Evolutionary conservation across 35 echinoderm and acorn worm species (phyloP).

Genomic region (Strongylocentrotus purpuratus): DNA sequence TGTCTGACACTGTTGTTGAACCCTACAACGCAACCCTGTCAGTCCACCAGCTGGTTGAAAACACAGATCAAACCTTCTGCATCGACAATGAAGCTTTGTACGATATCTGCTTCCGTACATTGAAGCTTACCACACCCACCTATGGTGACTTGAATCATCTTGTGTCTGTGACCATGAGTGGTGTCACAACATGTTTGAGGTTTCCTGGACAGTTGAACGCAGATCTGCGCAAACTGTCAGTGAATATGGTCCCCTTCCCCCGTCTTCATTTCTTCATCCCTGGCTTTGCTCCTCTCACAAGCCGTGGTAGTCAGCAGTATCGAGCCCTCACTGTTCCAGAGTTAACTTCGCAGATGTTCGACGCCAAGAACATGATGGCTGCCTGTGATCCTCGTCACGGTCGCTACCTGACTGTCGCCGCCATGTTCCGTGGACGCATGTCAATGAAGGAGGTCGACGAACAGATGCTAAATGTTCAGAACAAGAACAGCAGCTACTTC

Average conservation of each 20-base stretch:
- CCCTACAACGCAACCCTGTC: background rate
- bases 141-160: conserved; percentile 19
- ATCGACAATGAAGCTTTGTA: conserved; percentile 28
- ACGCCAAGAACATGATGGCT: conserved; percentile 97
- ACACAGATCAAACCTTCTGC: background rate
- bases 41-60: background rate
- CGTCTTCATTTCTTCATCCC: conserved; percentile 61
- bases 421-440: conserved; percentile 91
- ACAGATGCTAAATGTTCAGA: conserved; percentile 93
- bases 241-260: conserved; percentile 43
- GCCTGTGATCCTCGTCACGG: conserved; percentile 90
- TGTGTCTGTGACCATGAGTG: background rate
- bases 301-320: conserved; percentile 37
- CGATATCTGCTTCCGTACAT: conserved; percentile 9
- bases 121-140: background rate
- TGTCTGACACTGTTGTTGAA: conserved; percentile 5
- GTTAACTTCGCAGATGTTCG: conserved; percentile 87
- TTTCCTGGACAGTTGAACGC: conserved; percentile 27
- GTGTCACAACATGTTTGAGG: background rate
- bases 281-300: conserved; percentile 51
- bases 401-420: conserved; percentile 84
- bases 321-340: conserved; percentile 52
- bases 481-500: conserved; percentile 39
- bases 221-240: background rate
- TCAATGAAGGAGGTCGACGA: conserved; percentile 94